These are phyloP conservation scores for Acleris laterana DNA, from an alignment of 2,888 invertebrate species.

Conservation along the genomic window DNA sequence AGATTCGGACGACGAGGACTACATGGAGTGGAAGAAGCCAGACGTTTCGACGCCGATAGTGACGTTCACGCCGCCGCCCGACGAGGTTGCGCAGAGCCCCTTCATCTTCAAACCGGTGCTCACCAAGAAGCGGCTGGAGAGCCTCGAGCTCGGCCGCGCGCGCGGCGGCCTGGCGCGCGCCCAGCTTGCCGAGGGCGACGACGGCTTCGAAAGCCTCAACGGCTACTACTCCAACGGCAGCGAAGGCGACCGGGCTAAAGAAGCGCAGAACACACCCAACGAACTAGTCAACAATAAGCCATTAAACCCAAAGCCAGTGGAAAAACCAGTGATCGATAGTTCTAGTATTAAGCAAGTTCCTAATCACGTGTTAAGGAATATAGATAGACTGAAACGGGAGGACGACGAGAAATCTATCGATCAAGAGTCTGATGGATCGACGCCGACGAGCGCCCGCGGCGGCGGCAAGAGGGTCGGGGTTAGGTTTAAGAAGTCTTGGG, in stretches of 20 bases:
- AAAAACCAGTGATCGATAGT: slow-evolving; percentile 31
- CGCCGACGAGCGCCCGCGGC: slow-evolving; percentile 63
- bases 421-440: slow-evolving; percentile 67
- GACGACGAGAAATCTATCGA: slow-evolving; percentile 74
- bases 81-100: slow-evolving; percentile 61
- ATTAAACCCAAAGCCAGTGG: slow-evolving; percentile 14
- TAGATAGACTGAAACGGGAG: slow-evolving; percentile 60
- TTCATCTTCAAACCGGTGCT: slow-evolving; percentile 68
- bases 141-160: slow-evolving; percentile 65
- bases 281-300: slow-evolving; percentile 27
- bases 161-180: slow-evolving; percentile 58
- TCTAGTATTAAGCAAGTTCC: slow-evolving; percentile 33
- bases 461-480: slow-evolving; percentile 67
- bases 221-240: slow-evolving; percentile 91
- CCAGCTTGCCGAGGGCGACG: slow-evolving; percentile 86
- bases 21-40: slow-evolving; percentile 79
- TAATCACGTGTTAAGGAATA: slow-evolving; percentile 37
- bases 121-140: slow-evolving; percentile 77
- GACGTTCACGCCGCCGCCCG: slow-evolving; percentile 75
- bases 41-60: slow-evolving; percentile 69
- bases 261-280: neutral
- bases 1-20: slow-evolving; percentile 80
- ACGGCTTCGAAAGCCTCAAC: slow-evolving; percentile 94
- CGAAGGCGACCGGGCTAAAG: slow-evolving; percentile 59
- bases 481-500: slow-evolving; percentile 73